These are phyloP conservation scores for Arvicanthis niloticus DNA, from an alignment of 2,113 vertebrate species.

Conservation along the genomic window DNA sequence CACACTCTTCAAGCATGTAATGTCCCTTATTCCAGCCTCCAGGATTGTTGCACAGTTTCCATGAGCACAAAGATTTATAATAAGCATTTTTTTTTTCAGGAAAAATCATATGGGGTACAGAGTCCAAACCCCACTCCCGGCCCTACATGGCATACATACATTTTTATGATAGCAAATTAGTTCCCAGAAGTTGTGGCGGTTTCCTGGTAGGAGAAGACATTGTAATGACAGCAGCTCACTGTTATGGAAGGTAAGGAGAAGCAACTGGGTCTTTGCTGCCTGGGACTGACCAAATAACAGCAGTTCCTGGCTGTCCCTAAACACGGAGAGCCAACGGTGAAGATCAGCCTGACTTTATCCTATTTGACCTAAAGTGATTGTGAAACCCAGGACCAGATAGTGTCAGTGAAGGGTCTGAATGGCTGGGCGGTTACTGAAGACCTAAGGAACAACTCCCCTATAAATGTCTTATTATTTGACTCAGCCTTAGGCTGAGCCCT, in stretches of 20 bases:
- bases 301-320: neutral
- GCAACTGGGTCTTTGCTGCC: too few species aligned
- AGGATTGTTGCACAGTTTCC: neutral
- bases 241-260: neutral
- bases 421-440: neutral
- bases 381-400: neutral
- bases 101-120: neutral
- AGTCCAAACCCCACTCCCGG: neutral
- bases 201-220: neutral
- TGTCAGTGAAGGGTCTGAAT: neutral
- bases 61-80: neutral
- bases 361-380: neutral
- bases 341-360: neutral
- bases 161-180: fast-evolving
- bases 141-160: neutral
- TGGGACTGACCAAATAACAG: neutral
- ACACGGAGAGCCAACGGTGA: neutral
- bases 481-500: neutral
- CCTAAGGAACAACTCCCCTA: neutral
- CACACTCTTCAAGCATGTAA: neutral
- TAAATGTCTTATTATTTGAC: neutral
- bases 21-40: neutral
- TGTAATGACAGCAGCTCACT: neutral
- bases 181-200: fast-evolving
- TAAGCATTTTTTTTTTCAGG: slow-evolving; percentile 14